Percentiles rank a stretch among this genome's conserved stretches.
Conservation (phyloP, 2,888 invertebrate species). For the Cylloceria caligata region DNA sequence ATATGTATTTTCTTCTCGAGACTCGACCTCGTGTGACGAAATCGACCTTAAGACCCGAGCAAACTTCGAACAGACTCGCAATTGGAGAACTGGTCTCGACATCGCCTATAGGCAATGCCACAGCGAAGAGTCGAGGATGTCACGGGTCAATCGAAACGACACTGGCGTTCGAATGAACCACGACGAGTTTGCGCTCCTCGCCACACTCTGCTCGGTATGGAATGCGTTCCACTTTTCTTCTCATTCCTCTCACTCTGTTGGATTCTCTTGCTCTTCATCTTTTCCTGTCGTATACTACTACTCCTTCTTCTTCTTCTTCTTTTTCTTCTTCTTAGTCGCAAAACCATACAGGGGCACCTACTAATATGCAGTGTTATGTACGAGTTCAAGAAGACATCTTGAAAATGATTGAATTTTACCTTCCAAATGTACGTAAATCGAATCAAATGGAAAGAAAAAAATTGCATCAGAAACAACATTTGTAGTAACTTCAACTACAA, state of each 20-base stretch:
- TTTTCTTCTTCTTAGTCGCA: not conserved
- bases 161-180: constrained; percentile 62
- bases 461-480: no score
- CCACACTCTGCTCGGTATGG: constrained; percentile 38
- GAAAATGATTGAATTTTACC: not conserved
- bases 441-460: no score
- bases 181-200: constrained; percentile 8
- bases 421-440: not conserved
- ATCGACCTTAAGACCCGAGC: constrained; percentile 53
- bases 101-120: constrained; percentile 59
- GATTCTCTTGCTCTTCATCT: constrained; percentile 41
- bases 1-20: not conserved
- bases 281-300: constrained; percentile 52
- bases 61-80: constrained; percentile 25
- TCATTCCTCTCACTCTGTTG: constrained; percentile 6
- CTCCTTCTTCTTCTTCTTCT: constrained; percentile 9
- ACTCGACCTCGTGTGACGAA: constrained; percentile 26
- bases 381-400: not conserved
- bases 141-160: constrained; percentile 70
- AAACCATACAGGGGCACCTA: not conserved
- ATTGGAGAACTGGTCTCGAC: constrained; percentile 59
- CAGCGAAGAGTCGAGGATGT: constrained; percentile 61
- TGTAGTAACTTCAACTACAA: no score
- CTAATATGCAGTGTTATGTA: not conserved
- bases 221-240: constrained; percentile 67